A percentile compares a stretch with the other conserved stretches of the same genome.
phyloP scores from a whole-genome alignment of 1,140 invertebrate species.

The Diachasmimorpha longicaudata region DNA sequence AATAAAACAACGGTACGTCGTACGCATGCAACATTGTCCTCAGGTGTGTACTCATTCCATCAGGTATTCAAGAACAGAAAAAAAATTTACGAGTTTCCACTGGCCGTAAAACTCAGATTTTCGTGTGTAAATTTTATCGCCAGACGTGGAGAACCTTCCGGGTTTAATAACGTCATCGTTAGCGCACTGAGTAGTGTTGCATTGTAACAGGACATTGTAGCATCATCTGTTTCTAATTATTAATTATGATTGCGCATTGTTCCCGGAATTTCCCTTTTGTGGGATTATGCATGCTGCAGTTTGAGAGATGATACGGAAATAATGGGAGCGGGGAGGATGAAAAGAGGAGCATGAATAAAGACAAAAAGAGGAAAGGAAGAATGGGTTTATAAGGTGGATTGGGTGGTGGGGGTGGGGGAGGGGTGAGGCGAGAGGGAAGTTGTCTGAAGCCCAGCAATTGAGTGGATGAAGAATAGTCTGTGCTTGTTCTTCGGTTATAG shows the following conservation, averaged over 20 bases:
- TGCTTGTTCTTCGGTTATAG: not conserved
- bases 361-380: slow-evolving; percentile 1
- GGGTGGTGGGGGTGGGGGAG: not conserved
- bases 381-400: not conserved
- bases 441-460: slow-evolving; percentile 5
- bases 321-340: not conserved
- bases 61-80: not conserved
- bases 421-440: not conserved
- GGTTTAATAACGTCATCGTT: not conserved
- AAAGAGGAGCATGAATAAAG: not conserved
- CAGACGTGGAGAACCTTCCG: slow-evolving; percentile 1
- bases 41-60: slow-evolving; percentile 13
- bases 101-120: not conserved
- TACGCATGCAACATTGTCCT: not conserved
- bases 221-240: slow-evolving; percentile 42
- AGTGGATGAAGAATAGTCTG: slow-evolving; percentile 8
- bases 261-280: slow-evolving; percentile 48
- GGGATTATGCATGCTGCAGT: slow-evolving; percentile 14
- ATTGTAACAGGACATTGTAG: slow-evolving; percentile 36
- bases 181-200: not conserved
- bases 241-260: slow-evolving; percentile 47
- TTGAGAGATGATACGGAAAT: not conserved
- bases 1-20: not conserved
- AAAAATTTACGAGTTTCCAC: not conserved
- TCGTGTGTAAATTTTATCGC: not conserved